Evolutionary conservation across 2,797 vertebrate species (phyloP), one percentile per base, ranked within the genome.

Genomic region (Amniataba percoides): DNA sequence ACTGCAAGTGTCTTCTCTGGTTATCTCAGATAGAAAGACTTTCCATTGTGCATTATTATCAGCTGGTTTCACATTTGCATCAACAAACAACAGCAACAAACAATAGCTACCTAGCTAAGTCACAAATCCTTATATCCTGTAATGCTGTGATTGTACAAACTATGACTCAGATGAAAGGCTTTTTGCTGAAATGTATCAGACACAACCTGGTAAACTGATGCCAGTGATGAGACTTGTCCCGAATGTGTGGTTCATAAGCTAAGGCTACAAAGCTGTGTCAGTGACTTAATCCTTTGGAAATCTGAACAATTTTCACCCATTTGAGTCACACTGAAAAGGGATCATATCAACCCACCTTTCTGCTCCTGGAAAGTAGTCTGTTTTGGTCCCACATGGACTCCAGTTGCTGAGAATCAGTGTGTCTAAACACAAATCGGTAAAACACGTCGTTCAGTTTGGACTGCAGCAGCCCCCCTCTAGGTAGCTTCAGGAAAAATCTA

Each of bases 311-410:
- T 7, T 36, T 36, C 34, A 36, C 34, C 34, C 34, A 36, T 36
- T 5, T 36, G 34, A 36, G 34, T 36, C 34, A 36, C 34, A 36
- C 34, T 36, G 34, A 36, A 36, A 36, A 36, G 6, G 34, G 34
- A 36, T 7, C 34, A 36, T 18, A 7, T 13, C n/a, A 27, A 60
- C 23, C 46, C 51, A 58, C 18, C 52, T 71, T 39, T 25, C 31
- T 67, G 31, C 34, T 67, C 43, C 48, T 64, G 58, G 23, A 77
- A 76, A 73, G 18, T 52, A 59, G 68, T 58, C 25, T 77, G 34
- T 25, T 69, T 45, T 5, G 39, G 15, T 65, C 42, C 42, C 16
- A 21, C 15, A 12, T 11, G 45, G 52, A 63, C 48, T 5, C 4
- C 7, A n/a, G 3, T 34, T 5, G 19, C 49, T 56, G 19, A 42